Evolutionary conservation across 1,140 invertebrate species (phyloP).

Genomic region (Pectinophora gossypiella): DNA sequence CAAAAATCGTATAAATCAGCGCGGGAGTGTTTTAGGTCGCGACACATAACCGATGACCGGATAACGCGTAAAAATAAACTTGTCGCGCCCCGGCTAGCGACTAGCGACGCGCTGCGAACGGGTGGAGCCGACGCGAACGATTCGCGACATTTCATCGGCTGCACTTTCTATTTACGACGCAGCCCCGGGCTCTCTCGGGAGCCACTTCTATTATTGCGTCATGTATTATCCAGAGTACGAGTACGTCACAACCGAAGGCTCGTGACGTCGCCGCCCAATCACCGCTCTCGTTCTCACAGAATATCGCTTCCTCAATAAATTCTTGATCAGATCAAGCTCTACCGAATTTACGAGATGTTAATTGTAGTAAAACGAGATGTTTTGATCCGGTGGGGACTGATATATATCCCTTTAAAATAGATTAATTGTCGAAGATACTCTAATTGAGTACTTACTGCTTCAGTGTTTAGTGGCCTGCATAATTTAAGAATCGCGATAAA

Average conservation of each 20-base stretch:
- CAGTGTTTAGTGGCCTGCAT: too few species aligned
- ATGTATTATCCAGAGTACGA: too few species aligned
- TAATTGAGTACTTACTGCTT: too few species aligned
- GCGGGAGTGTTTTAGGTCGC: slow-evolving; percentile 37
- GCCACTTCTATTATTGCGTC: slow-evolving; percentile 1
- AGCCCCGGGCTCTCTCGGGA: slow-evolving; percentile 18
- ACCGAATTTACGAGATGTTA: too few species aligned
- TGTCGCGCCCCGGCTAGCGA: slow-evolving; percentile 5
- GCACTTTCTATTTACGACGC: slow-evolving; percentile 58
- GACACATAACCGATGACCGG: slow-evolving; percentile 20
- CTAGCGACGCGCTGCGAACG: background rate
- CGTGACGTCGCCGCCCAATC: background rate
- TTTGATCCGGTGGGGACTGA: background rate
- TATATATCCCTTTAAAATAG: background rate
- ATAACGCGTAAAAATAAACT: slow-evolving; percentile 45
- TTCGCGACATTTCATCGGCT: slow-evolving; percentile 55
- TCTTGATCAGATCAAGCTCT: too few species aligned
- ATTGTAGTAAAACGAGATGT: too few species aligned
- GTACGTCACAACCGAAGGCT: background rate
- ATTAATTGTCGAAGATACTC: too few species aligned
- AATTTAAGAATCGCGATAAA: too few species aligned
- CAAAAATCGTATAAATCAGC: slow-evolving; percentile 51
- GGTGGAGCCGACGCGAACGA: slow-evolving; percentile 18
- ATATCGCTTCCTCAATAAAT: too few species aligned
- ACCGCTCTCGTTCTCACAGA: too few species aligned